These are phyloP conservation scores for Metallyticus violacea DNA, from an alignment of 2,888 invertebrate genomes.

Conservation along the genomic window DNA sequence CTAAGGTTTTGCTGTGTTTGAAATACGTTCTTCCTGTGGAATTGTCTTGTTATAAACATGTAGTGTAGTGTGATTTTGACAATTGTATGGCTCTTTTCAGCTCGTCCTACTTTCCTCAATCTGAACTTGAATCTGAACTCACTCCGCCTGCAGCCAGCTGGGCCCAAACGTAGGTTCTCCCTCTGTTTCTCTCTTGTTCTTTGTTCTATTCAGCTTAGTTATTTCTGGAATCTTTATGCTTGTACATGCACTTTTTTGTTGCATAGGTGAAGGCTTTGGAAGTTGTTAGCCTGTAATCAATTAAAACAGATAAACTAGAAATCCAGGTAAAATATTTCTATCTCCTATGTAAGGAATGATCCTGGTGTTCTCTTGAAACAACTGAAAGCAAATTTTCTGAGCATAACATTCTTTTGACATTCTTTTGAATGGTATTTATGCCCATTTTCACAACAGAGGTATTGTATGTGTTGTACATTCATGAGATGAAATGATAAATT, in stretches of 20 bases:
- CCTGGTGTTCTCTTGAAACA: too few relatives aligned
- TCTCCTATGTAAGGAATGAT: too few relatives aligned
- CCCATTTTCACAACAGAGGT: too few relatives aligned
- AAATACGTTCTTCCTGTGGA: not conserved
- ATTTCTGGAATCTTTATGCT: conserved; percentile 2
- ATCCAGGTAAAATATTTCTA: too few relatives aligned
- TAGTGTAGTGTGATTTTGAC: not conserved
- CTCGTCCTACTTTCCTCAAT: conserved; percentile 97
- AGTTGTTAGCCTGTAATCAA: not conserved
- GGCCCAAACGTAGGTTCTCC: conserved; percentile 76
- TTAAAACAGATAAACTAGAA: too few relatives aligned
- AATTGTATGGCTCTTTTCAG: conserved; percentile 62
- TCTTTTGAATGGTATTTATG: too few relatives aligned
- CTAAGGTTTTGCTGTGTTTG: not conserved
- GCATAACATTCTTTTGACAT: too few relatives aligned
- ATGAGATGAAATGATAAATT: too few relatives aligned
- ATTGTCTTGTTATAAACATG: not conserved
- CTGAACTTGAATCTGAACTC: conserved; percentile 93
- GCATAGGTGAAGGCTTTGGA: not conserved
- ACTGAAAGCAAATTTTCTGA: too few relatives aligned
- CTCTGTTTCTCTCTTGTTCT: conserved; percentile 39
- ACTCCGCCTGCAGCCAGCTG: conserved; percentile 80
- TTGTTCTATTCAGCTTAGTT: conserved; percentile 8
- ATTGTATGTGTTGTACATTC: too few relatives aligned
- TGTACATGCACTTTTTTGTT: not conserved